Conservation (phyloP, 2,888 invertebrate genomes). For the Thymelicus acteon region DNA sequence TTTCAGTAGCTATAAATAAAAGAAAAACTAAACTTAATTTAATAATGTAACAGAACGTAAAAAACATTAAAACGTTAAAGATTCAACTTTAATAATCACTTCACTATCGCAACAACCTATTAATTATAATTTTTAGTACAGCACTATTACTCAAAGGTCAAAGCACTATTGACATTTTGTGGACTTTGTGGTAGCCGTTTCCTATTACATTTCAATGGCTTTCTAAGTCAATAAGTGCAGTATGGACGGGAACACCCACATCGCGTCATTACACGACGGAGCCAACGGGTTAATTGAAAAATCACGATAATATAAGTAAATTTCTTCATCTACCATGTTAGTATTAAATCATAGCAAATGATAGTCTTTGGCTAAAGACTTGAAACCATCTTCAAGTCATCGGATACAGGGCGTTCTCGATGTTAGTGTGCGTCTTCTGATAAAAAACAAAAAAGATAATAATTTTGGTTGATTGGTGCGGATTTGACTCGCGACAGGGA, state of each 20-base stretch:
- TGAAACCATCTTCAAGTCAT: slow-evolving; percentile 48
- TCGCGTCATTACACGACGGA: slow-evolving; percentile 17
- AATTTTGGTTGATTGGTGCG: too few relatives aligned
- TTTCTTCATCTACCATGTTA: slow-evolving; percentile 74
- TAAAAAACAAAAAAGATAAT: background rate
- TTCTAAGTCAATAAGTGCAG: slow-evolving; percentile 38
- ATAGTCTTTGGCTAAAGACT: slow-evolving; percentile 57
- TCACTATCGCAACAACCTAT: background rate
- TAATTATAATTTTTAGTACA: background rate
- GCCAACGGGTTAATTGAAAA: slow-evolving; percentile 34
- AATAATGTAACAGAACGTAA: too few relatives aligned
- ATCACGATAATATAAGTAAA: slow-evolving; percentile 59
- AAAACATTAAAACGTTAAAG: too few relatives aligned
- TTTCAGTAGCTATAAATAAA: too few relatives aligned
- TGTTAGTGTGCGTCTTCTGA: slow-evolving; percentile 29
- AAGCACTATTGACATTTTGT: slow-evolving; percentile 35
- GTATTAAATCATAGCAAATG: slow-evolving; percentile 70
- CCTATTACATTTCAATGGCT: slow-evolving; percentile 38
- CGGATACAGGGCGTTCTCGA: slow-evolving; percentile 40
- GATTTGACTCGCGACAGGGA: too few relatives aligned
- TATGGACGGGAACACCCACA: slow-evolving; percentile 34
- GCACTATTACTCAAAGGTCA: slow-evolving; percentile 24
- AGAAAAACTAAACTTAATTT: too few relatives aligned
- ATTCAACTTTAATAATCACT: too few relatives aligned
- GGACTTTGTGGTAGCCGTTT: slow-evolving; percentile 31